Evolutionary conservation across 2,113 vertebrate species (phyloP).

Genomic region (Tragelaphus scriptus): DNA sequence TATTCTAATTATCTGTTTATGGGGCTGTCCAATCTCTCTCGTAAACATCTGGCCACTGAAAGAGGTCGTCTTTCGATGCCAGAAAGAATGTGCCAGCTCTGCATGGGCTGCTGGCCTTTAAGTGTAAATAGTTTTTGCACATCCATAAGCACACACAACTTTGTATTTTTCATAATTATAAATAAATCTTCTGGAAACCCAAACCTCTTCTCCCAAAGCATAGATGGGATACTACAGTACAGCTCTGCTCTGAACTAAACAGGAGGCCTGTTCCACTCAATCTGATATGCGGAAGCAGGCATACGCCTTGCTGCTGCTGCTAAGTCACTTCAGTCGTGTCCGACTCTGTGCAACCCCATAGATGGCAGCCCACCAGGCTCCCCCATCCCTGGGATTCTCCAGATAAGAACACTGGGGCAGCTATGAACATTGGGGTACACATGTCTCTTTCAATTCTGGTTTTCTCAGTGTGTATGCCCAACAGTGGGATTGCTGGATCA

Average conservation of each 20-base stretch:
- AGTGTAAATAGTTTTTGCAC: neutral
- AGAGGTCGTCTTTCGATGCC: neutral
- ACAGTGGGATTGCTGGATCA: too few species aligned
- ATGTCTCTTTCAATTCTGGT: too few species aligned
- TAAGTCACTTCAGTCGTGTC: neutral
- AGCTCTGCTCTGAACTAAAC: neutral
- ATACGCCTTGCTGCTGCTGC: neutral
- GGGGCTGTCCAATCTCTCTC: neutral
- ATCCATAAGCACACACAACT: neutral
- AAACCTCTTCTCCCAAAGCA: neutral
- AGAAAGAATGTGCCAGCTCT: neutral
- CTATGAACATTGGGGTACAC: too few species aligned
- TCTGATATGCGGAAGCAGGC: neutral
- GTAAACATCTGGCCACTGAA: neutral
- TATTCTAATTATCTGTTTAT: neutral
- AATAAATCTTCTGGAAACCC: neutral
- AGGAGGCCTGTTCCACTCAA: neutral
- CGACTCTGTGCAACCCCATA: fast-evolving
- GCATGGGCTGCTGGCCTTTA: neutral
- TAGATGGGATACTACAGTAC: neutral
- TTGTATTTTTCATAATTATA: neutral
- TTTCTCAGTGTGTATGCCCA: too few species aligned
- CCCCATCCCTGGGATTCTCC: too few species aligned
- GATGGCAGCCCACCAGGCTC: neutral
- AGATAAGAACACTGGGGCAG: too few species aligned